Evolutionary conservation across 2,797 vertebrate genomes (phyloP).

Genomic region (Botia kubotai): DNA sequence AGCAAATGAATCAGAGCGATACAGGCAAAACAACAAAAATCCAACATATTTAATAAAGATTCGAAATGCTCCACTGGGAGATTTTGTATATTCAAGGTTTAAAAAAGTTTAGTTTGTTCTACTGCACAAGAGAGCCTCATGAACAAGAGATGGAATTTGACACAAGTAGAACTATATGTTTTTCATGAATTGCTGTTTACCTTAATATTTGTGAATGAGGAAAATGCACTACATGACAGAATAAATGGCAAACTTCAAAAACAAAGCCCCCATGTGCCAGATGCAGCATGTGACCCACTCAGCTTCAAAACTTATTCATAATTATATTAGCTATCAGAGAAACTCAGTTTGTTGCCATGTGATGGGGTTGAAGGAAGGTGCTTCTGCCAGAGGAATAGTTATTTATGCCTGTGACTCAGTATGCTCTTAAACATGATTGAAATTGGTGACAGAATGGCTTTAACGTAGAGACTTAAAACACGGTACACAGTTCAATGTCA

Average conservation of each 20-base stretch:
- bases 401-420: constrained; percentile 53
- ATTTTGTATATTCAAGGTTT: too few species aligned
- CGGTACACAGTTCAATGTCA: too few species aligned
- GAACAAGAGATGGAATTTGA: too few species aligned
- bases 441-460: constrained; percentile 37
- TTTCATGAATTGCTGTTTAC: neutral
- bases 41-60: too few species aligned
- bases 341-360: constrained; percentile 54
- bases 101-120: too few species aligned
- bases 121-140: too few species aligned
- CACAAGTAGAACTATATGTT: neutral
- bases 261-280: constrained; percentile 11
- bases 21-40: too few species aligned
- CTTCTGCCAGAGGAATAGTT: constrained; percentile 32
- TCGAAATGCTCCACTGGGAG: too few species aligned
- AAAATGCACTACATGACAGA: neutral
- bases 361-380: constrained; percentile 26
- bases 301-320: constrained; percentile 55
- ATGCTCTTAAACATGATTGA: constrained; percentile 56
- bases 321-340: constrained; percentile 50
- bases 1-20: neutral
- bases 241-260: constrained; percentile 17
- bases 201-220: neutral
- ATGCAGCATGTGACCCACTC: constrained; percentile 21
- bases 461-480: constrained; percentile 10